These are phyloP conservation scores for Platycnemis pennipes DNA, from an alignment of 2,888 invertebrate species.

Conservation along the genomic window DNA sequence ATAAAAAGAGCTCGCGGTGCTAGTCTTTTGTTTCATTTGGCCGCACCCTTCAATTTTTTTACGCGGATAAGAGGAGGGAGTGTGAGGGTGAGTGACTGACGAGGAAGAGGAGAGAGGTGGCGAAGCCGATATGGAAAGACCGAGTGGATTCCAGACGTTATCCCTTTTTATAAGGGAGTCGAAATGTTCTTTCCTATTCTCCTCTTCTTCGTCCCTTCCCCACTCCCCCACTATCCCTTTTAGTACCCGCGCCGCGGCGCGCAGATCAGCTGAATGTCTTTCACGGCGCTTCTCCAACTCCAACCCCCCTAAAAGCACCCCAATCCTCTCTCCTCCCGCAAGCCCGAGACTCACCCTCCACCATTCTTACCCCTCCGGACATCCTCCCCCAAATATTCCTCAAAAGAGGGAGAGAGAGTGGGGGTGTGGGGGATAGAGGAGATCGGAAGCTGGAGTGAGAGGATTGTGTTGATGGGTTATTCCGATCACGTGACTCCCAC, in stretches of 20 bases:
- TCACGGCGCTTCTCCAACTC: background rate
- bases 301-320: background rate
- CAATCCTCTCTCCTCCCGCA: background rate
- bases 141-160: background rate
- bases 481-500: constrained; percentile 55
- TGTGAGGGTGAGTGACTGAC: background rate
- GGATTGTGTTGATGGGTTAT: constrained; percentile 58
- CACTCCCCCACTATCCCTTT: background rate
- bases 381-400: background rate
- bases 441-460: background rate
- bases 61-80: background rate
- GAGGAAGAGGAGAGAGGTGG: background rate
- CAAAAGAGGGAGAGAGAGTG: background rate
- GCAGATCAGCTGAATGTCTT: background rate
- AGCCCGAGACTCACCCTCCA: background rate
- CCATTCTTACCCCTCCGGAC: background rate
- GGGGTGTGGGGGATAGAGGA: background rate
- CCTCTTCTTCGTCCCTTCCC: background rate
- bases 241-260: background rate
- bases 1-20: background rate
- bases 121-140: constrained; percentile 5
- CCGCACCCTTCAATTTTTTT: background rate
- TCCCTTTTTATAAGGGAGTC: background rate
- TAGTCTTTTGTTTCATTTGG: background rate
- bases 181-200: background rate